Percentiles rank a stretch among this genome's conserved stretches.
Evolutionary conservation across 2,888 invertebrate genomes (phyloP).

Genomic region (Chrysolina haemoptera): DNA sequence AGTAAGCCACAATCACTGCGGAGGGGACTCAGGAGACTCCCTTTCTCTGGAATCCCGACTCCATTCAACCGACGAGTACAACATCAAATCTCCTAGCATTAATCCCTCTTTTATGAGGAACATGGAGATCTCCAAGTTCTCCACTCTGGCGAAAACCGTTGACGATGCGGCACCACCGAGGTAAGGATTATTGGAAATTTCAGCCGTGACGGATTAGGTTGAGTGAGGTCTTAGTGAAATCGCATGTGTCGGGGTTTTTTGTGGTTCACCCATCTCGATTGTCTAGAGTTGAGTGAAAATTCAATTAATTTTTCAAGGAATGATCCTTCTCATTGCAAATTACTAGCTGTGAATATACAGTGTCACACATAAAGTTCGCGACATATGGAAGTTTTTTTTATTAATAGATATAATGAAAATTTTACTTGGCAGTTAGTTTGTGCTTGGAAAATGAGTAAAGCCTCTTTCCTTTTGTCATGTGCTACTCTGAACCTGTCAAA

Average conservation of each 20-base stretch:
- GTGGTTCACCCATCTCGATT: background rate
- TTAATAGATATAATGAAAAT: too few species aligned
- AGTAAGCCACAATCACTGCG: constrained; percentile 41
- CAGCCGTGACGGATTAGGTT: background rate
- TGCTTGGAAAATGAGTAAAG: too few species aligned
- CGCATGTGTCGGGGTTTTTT: background rate
- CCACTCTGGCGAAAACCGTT: constrained; percentile 64
- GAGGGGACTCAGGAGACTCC: constrained; percentile 57
- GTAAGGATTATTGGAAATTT: constrained; percentile 32
- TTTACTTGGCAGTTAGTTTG: too few species aligned
- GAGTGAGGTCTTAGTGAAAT: constrained; percentile 3
- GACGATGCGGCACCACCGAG: constrained; percentile 53
- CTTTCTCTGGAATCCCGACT: constrained; percentile 61
- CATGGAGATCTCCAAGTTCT: constrained; percentile 69
- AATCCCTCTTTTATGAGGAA: constrained; percentile 67
- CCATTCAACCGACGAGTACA: constrained; percentile 55
- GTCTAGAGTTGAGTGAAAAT: too few species aligned
- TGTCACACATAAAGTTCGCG: too few species aligned
- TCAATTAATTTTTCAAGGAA: too few species aligned
- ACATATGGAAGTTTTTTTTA: too few species aligned
- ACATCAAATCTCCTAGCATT: constrained; percentile 51
- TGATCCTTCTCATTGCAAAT: too few species aligned
- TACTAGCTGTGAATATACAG: too few species aligned
- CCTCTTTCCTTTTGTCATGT: too few species aligned
- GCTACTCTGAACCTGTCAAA: too few species aligned